Evolutionary conservation across 2,797 vertebrate species (phyloP).

Genomic region (Trichosurus vulpecula): DNA sequence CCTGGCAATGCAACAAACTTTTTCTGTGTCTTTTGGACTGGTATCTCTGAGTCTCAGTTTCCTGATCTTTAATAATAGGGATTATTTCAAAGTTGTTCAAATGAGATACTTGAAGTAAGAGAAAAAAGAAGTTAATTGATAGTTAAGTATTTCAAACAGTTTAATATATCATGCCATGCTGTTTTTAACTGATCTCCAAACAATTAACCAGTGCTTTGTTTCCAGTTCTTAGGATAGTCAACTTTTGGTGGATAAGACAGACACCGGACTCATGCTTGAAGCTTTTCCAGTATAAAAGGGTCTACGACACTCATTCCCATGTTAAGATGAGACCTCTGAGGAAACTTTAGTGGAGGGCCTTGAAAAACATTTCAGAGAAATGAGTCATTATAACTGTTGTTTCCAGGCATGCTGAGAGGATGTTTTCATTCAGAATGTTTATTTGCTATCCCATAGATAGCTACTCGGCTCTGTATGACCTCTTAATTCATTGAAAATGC

Average conservation of each 20-base stretch:
- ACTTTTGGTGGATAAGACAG: neutral
- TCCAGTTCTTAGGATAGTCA: neutral
- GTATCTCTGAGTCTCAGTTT: neutral
- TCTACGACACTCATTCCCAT: neutral
- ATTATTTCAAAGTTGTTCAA: neutral
- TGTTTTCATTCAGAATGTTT: constrained; percentile 5
- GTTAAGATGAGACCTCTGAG: neutral
- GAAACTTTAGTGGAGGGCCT: neutral
- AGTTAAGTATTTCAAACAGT: neutral
- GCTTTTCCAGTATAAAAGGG: neutral
- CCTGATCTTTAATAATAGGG: neutral
- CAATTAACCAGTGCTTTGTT: neutral
- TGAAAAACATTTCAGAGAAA: constrained; percentile 1
- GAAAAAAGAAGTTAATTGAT: neutral
- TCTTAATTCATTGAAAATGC: neutral
- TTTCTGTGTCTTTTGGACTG: neutral
- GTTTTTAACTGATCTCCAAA: neutral
- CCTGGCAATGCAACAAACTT: neutral
- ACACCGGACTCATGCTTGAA: neutral
- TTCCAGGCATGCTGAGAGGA: constrained; percentile 6
- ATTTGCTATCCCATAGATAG: neutral
- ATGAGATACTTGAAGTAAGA: neutral
- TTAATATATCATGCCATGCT: neutral
- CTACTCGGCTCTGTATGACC: neutral
- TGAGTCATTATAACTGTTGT: neutral